phyloP scores from a whole-genome alignment of 2,797 vertebrate species.

The Cuculus canorus region DNA sequence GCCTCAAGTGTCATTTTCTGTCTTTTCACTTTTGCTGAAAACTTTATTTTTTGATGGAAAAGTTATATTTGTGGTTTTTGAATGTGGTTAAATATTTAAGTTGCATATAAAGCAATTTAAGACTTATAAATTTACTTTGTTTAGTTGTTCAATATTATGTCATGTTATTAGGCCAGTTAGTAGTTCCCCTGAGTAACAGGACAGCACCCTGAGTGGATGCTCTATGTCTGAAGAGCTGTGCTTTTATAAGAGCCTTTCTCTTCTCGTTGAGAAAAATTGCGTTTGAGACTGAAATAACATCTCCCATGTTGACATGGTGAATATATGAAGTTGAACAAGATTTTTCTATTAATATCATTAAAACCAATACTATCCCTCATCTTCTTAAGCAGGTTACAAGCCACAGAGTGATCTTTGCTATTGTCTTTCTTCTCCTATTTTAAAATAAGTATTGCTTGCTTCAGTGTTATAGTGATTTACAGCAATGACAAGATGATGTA shows the following conservation, averaged over 20 bases:
- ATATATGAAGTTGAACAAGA: not conserved
- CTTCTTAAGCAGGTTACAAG: not conserved
- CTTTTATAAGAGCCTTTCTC: not conserved
- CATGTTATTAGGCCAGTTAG: not conserved
- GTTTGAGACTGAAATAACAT: not conserved
- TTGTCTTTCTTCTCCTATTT: not conserved
- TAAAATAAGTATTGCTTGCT: not conserved
- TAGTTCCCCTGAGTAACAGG: not conserved
- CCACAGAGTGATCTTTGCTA: not conserved
- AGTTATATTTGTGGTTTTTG: not conserved
- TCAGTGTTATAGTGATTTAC: not conserved
- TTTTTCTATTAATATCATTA: not conserved
- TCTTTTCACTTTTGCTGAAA: not conserved
- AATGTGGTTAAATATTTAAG: not conserved
- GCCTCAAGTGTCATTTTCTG: not conserved
- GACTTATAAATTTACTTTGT: not conserved
- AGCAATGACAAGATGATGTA: not conserved
- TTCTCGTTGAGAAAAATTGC: not conserved
- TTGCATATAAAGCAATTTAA: not conserved
- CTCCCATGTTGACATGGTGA: not conserved
- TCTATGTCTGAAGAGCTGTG: not conserved
- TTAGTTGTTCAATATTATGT: not conserved
- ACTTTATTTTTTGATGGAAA: not conserved
- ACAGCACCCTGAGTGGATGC: not conserved
- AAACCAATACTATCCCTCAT: not conserved